Conservation (phyloP, 2,113 vertebrate genomes). For the Oreotrochilus melanogaster region DNA sequence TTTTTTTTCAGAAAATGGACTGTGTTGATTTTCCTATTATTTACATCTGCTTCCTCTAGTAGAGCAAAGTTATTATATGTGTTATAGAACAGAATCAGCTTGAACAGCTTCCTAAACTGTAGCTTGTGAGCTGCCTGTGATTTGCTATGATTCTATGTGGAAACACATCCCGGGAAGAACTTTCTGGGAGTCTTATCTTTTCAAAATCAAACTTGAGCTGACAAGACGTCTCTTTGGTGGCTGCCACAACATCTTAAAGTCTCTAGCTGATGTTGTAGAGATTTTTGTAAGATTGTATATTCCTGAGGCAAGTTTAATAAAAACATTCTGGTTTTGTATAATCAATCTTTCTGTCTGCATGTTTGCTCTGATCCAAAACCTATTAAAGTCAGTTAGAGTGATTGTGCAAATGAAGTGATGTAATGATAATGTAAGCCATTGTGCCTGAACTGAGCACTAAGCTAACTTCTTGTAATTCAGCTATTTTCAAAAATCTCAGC, state of each 20-base stretch:
- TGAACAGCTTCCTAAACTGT: neutral
- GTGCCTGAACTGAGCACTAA: constrained; percentile 42
- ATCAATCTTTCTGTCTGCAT: constrained; percentile 47
- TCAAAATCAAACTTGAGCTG: constrained; percentile 13
- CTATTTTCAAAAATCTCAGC: constrained; percentile 40
- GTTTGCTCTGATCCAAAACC: constrained; percentile 55
- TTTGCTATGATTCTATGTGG: neutral
- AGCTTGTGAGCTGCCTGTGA: neutral
- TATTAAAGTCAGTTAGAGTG: constrained; percentile 62
- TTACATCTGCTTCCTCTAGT: neutral
- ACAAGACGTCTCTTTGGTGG: neutral
- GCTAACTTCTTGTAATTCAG: constrained; percentile 17
- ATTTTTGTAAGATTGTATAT: constrained; percentile 8
- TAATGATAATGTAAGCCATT: constrained; percentile 54
- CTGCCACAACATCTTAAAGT: constrained; percentile 23
- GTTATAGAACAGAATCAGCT: neutral
- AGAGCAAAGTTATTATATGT: neutral
- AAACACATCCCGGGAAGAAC: neutral
- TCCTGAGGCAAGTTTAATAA: constrained; percentile 30
- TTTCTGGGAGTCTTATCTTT: constrained; percentile 14
- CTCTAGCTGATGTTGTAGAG: constrained; percentile 13
- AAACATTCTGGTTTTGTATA: constrained; percentile 16
- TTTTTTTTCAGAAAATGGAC: neutral
- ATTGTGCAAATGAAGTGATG: constrained; percentile 55
- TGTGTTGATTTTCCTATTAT: neutral